Percentiles rank a stretch among this genome's conserved stretches.
Conservation (phyloP, 1,140 invertebrate genomes). For the Meloidogyne chitwoodi region DNA sequence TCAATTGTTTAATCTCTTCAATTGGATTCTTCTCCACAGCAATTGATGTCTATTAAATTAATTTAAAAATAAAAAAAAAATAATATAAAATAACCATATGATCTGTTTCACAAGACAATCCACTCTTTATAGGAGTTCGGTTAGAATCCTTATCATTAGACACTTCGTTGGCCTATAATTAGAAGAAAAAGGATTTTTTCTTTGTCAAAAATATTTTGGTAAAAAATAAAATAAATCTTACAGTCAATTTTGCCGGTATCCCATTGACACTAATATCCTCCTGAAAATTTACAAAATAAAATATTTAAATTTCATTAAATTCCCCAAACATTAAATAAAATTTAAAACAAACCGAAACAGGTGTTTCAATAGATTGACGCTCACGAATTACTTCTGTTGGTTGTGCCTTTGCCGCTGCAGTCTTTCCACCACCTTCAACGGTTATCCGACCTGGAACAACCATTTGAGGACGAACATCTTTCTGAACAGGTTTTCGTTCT, state of each 20-base stretch:
- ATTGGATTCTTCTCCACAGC: slow-evolving; percentile 8
- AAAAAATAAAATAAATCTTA: background rate
- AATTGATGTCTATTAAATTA: slow-evolving; percentile 11
- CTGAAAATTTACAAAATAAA: background rate
- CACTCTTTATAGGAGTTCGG: background rate
- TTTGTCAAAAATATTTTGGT: background rate
- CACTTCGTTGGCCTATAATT: background rate
- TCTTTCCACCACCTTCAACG: slow-evolving; percentile 6
- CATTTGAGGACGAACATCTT: background rate
- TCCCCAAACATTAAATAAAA: background rate
- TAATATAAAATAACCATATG: background rate
- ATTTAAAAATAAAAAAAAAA: background rate
- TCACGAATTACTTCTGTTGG: slow-evolving; percentile 13
- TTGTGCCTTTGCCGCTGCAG: slow-evolving; percentile 12
- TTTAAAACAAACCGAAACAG: background rate
- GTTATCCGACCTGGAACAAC: slow-evolving; percentile 16
- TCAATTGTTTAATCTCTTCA: slow-evolving; percentile 7
- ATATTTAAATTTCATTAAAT: background rate
- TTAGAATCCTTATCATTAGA: background rate
- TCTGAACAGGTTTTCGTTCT: background rate
- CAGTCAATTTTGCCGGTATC: slow-evolving; percentile 4
- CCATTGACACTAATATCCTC: slow-evolving; percentile 7
- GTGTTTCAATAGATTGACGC: background rate
- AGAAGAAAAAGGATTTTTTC: background rate
- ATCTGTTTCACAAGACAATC: background rate